Conservation (phyloP, 2,888 invertebrate species). For the Mimumesa dahlbomi region DNA sequence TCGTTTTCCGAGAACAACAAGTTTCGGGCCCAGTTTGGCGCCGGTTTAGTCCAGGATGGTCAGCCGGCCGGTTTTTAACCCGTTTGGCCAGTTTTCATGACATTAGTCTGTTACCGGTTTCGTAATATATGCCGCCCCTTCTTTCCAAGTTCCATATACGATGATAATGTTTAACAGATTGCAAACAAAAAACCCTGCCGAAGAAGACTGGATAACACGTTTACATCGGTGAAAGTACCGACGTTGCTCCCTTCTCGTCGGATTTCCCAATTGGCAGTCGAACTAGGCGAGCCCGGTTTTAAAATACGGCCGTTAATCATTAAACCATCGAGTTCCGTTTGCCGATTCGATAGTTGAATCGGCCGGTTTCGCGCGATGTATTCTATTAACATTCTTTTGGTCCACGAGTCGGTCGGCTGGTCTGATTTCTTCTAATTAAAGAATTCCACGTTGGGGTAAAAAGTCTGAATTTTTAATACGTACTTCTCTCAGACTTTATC, state of each 20-base stretch:
- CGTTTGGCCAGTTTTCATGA: constrained; percentile 65
- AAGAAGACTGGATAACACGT: constrained; percentile 32
- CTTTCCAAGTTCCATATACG: constrained; percentile 51
- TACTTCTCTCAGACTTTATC: too few species aligned
- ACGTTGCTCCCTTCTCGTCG: constrained; percentile 29
- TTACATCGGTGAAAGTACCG: constrained; percentile 35
- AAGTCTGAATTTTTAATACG: too few species aligned
- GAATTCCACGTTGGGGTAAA: constrained; percentile 18
- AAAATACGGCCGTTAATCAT: constrained; percentile 37
- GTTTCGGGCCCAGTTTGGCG: constrained; percentile 59
- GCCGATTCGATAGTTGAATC: constrained; percentile 47
- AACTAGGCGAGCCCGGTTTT: constrained; percentile 1
- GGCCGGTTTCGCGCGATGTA: constrained; percentile 22
- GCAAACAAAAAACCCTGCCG: constrained; percentile 19
- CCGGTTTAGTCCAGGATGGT: constrained; percentile 57
- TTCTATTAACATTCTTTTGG: constrained; percentile 47
- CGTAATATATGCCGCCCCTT: constrained; percentile 63
- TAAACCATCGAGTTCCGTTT: constrained; percentile 2
- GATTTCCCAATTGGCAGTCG: constrained; percentile 29
- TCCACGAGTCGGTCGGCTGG: constrained; percentile 7
- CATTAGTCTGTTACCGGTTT: constrained; percentile 66
- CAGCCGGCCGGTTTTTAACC: constrained; percentile 64
- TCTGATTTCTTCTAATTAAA: constrained; percentile 31
- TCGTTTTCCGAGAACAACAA: constrained; percentile 57
- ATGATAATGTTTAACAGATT: constrained; percentile 62